phyloP scores from a whole-genome alignment of 2,797 vertebrate species.

The Miichthys miiuy region DNA sequence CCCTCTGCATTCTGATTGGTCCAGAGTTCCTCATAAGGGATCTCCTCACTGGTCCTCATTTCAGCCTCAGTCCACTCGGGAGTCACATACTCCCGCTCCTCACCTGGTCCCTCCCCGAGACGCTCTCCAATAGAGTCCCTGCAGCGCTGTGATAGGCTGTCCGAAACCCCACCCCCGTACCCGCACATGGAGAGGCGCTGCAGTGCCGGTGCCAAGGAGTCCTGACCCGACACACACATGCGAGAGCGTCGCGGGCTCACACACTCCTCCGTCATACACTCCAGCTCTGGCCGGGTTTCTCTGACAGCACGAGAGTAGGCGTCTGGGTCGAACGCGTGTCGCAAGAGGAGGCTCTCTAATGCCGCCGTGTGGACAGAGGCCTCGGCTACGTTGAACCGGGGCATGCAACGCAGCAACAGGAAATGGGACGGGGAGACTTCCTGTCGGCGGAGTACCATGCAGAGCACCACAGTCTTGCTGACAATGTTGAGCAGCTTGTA shows the following conservation, averaged over 20 bases:
- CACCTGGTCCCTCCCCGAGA: conserved; percentile 80
- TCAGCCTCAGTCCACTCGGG: conserved; percentile 92
- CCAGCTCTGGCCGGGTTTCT: conserved; percentile 91
- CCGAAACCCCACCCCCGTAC: conserved; percentile 80
- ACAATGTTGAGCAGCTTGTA: conserved; percentile 98
- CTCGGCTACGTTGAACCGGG: conserved; percentile 93
- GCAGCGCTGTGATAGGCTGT: conserved; percentile 79
- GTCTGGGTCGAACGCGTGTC: conserved; percentile 93
- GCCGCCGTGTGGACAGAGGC: conserved; percentile 91
- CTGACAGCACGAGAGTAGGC: conserved; percentile 95
- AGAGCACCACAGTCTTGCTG: conserved; percentile 98
- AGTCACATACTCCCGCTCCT: conserved; percentile 92
- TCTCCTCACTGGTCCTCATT: conserved; percentile 89
- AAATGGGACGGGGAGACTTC: conserved; percentile 94
- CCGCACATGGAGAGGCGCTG: conserved; percentile 88
- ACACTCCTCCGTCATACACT: conserved; percentile 89
- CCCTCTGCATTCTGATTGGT: conserved; percentile 87
- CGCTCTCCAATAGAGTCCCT: conserved; percentile 83
- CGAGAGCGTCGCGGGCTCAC: conserved; percentile 90
- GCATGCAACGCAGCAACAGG: conserved; percentile 94
- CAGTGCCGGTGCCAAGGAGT: conserved; percentile 86
- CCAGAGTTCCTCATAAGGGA: conserved; percentile 98
- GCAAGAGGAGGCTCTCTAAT: conserved; percentile 89
- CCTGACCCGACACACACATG: conserved; percentile 86
- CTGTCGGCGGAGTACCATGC: conserved; percentile 92